These are phyloP conservation scores for Vespertilio murinus DNA, from an alignment of 2,797 vertebrate genomes.

Conservation along the genomic window DNA sequence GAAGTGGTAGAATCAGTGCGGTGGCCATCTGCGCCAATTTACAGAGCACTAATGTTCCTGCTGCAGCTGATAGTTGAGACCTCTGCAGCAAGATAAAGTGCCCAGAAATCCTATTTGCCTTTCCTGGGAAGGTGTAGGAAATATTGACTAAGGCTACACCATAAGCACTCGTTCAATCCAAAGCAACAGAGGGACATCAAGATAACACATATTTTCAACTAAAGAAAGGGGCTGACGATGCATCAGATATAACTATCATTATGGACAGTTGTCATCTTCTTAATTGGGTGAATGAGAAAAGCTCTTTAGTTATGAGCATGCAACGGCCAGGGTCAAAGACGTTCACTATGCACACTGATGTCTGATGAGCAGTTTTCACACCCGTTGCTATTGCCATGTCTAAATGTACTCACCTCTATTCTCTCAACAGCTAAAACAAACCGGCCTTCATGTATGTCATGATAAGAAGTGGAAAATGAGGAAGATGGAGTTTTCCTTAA, in stretches of 20 bases:
- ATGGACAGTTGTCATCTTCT: slow-evolving; percentile 33
- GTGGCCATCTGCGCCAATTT: slow-evolving; percentile 69
- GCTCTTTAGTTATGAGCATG: slow-evolving; percentile 19
- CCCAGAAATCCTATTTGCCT: slow-evolving; percentile 56
- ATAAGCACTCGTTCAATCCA: slow-evolving; percentile 50
- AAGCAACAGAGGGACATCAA: slow-evolving; percentile 51
- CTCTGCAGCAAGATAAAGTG: slow-evolving; percentile 44
- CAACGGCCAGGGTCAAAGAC: not conserved
- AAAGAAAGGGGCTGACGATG: slow-evolving; percentile 36
- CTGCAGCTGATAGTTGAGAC: slow-evolving; percentile 44
- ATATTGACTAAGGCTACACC: slow-evolving; percentile 58
- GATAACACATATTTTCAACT: slow-evolving; percentile 50
- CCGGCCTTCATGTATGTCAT: not conserved
- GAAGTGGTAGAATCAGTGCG: slow-evolving; percentile 41
- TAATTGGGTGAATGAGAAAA: slow-evolving; percentile 41
- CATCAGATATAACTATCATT: slow-evolving; percentile 18
- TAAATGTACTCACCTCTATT: not conserved
- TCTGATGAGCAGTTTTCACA: not conserved
- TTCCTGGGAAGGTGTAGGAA: slow-evolving; percentile 49
- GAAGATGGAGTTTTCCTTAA: not conserved
- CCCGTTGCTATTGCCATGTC: not conserved
- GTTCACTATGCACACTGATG: not conserved
- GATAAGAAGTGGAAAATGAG: not conserved
- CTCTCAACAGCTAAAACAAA: not conserved
- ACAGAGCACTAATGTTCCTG: slow-evolving; percentile 54